Conservation (phyloP, 2,888 invertebrate genomes). For the Escarpia spicata region DNA sequence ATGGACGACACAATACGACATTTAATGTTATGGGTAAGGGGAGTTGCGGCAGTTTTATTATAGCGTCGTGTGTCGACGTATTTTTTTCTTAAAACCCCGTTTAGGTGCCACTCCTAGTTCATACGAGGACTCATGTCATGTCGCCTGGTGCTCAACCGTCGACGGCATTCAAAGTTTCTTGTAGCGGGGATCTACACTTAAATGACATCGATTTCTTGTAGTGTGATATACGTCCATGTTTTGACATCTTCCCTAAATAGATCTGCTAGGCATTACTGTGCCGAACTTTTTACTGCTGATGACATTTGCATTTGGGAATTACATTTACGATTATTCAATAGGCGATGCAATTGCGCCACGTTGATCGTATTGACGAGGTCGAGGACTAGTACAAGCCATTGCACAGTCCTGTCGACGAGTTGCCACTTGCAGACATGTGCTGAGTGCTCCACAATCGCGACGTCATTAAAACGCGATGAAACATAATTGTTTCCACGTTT, state of each 20-base stretch:
- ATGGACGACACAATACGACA: no score
- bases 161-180: no score
- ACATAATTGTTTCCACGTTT: background rate
- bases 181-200: background rate
- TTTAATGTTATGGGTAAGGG: no score
- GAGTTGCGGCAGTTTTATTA: no score
- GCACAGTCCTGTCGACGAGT: background rate
- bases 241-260: background rate
- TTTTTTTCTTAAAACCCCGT: no score
- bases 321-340: conserved; percentile 6
- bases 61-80: no score
- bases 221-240: background rate
- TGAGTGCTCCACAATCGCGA: background rate
- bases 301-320: background rate
- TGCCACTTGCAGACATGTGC: background rate
- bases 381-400: background rate
- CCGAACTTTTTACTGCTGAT: background rate
- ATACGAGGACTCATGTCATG: background rate
- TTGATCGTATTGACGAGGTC: conserved; percentile 1
- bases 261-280: background rate
- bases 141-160: background rate
- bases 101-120: background rate
- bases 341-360: background rate
- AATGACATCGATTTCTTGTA: background rate
- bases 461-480: background rate